These are phyloP conservation scores for Liparis tanakae DNA, from an alignment of 2,797 vertebrate species.

Conservation along the genomic window DNA sequence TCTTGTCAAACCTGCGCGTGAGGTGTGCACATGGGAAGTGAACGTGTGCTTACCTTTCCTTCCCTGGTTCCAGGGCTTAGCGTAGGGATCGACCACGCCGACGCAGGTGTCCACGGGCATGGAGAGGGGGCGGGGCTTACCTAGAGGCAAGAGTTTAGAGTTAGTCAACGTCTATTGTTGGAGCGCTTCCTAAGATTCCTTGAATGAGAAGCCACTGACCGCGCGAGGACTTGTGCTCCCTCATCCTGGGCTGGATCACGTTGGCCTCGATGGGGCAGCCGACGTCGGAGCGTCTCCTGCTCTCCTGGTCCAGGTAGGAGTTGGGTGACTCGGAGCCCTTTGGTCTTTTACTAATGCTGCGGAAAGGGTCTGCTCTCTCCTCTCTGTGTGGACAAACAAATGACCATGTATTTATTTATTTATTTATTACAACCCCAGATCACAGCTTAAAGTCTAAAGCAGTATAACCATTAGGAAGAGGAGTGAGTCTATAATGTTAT, in stretches of 20 bases:
- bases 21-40: neutral
- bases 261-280: slow-evolving; percentile 86
- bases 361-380: slow-evolving; percentile 73
- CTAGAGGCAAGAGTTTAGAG: slow-evolving; percentile 67
- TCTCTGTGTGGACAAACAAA: slow-evolving; percentile 78
- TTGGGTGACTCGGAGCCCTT: slow-evolving; percentile 93
- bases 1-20: neutral
- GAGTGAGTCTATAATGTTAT: neutral
- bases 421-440: slow-evolving; percentile 3
- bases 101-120: slow-evolving; percentile 94
- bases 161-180: neutral
- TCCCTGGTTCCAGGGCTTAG: slow-evolving; percentile 86
- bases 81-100: slow-evolving; percentile 85
- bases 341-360: slow-evolving; percentile 76
- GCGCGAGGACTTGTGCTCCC: slow-evolving; percentile 87
- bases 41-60: slow-evolving; percentile 84
- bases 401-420: slow-evolving; percentile 14
- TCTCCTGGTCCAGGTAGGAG: slow-evolving; percentile 93
- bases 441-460: neutral
- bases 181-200: neutral
- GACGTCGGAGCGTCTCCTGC: slow-evolving; percentile 83
- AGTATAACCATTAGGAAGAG: neutral
- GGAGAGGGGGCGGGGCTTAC: slow-evolving; percentile 92
- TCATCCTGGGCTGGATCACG: slow-evolving; percentile 87
- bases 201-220: slow-evolving; percentile 75